Evolutionary conservation across 2,113 vertebrate species (phyloP), one percentile per base, ranked within the genome.

Genomic region (Nothoprocta perdicaria): DNA sequence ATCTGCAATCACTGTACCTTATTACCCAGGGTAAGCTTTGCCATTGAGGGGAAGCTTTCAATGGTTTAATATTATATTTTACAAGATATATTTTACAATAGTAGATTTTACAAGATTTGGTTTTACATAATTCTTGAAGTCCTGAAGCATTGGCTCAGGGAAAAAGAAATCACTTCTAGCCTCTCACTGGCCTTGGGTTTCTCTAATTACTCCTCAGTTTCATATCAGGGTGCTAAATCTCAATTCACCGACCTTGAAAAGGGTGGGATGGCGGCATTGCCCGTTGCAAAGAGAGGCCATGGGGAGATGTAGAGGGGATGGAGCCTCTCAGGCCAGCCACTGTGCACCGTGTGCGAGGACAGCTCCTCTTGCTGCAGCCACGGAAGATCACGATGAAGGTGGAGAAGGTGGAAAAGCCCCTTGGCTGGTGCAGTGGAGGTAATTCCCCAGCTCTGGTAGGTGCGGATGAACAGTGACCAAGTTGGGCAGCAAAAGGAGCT

Each of bases 181-280:
- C 91, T 69, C 41, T 76, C 46, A 65, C 7, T 50, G 81, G 73
- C 63, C 68, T 63, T 67, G 46, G 77, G 63, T 55, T 68, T 63
- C 35, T 73, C 62, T 83, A 72, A 45, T 86, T 83, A 86, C 41
- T 86, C 43, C 72, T 93, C 46, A 19, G 13, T 57, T 89, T 69
- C 72, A 63, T 91, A 58, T 83, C n/a, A 63, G 24, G 33, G 52
- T 38, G 81, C 71, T 62, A 80, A 93, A 85, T 80, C 88, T 83
- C 72, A 23, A 53, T 35, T 72, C 73, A 33, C 23, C 63, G 65
- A 33, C 24, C 43, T 18, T 46, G 57, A 65, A 29, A 69, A 38
- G 10, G 22, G 48, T 53, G 26, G 65, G 48, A 14, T 6, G 9
- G 48, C 43, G 38, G 50, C 23, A 9, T 53, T 58, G 58, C 23